Conservation (phyloP, 2,888 invertebrate genomes). For the Pardosa pseudoannulata region DNA sequence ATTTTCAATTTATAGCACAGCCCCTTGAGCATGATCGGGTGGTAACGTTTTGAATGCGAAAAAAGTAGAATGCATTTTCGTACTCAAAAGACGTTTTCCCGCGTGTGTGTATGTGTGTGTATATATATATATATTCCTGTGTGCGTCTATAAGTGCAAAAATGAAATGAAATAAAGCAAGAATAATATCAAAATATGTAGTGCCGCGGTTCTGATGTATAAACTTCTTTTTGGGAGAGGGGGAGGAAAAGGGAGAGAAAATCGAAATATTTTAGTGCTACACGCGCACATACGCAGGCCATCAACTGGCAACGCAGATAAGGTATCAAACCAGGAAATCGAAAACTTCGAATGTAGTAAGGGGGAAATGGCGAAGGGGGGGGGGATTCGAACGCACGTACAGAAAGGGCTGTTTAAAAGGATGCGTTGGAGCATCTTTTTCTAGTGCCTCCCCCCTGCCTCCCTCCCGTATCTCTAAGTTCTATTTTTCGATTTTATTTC, state of each 20-base stretch:
- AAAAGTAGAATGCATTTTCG: constrained; percentile 20
- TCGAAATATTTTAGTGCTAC: constrained; percentile 53
- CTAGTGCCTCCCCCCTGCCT: background rate
- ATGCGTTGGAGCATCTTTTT: constrained; percentile 35
- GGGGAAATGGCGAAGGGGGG: too few relatives aligned
- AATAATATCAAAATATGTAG: constrained; percentile 52
- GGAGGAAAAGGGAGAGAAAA: background rate
- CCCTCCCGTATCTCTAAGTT: background rate
- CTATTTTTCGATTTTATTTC: background rate
- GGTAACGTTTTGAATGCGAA: constrained; percentile 55
- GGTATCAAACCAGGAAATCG: constrained; percentile 44
- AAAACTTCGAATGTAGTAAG: constrained; percentile 13
- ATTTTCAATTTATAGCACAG: constrained; percentile 17
- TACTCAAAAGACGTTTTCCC: constrained; percentile 9
- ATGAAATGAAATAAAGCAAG: constrained; percentile 45
- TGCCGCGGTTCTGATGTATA: constrained; percentile 22
- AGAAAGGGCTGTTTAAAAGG: constrained; percentile 46
- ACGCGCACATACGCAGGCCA: constrained; percentile 43
- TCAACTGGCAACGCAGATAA: constrained; percentile 42
- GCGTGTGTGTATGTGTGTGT: too few relatives aligned
- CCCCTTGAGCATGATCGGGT: constrained; percentile 20
- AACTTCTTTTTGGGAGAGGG: background rate
- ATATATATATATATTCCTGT: background rate
- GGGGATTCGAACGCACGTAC: constrained; percentile 12
- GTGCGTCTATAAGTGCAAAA: constrained; percentile 18